A percentile compares a stretch with the other conserved stretches of the same genome.
Evolutionary conservation across 2,113 vertebrate species (phyloP).

Genomic region (Cettia cetti): DNA sequence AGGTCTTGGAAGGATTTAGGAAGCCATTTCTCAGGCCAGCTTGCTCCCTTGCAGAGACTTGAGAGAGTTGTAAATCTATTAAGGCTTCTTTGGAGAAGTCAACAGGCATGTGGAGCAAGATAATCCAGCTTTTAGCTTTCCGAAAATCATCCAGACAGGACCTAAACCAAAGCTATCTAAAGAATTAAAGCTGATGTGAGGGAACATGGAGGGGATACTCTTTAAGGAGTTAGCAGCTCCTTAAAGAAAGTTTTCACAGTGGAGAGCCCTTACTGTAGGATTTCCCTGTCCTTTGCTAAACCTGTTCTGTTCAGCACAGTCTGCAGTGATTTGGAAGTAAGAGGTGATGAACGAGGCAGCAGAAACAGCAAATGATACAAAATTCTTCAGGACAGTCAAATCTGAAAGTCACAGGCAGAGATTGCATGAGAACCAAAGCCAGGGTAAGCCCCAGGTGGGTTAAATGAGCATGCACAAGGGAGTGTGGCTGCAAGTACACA

Average conservation of each 20-base stretch:
- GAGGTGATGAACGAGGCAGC: not conserved
- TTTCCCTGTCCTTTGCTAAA: not conserved
- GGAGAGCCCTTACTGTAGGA: not conserved
- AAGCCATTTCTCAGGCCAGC: constrained; percentile 2
- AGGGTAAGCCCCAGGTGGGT: not conserved
- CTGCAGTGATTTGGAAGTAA: not conserved
- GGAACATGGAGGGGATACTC: not conserved
- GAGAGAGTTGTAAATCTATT: constrained; percentile 1
- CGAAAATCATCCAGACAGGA: not conserved
- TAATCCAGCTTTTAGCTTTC: constrained; percentile 6
- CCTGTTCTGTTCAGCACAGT: not conserved
- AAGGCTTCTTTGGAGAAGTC: constrained; percentile 15
- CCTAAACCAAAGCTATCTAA: not conserved
- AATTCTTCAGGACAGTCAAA: constrained; percentile 23
- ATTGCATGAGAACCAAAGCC: not conserved
- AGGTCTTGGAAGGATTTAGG: constrained; percentile 21
- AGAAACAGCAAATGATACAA: not conserved
- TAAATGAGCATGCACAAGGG: not conserved
- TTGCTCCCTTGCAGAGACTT: not conserved
- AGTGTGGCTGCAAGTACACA: constrained; percentile 6
- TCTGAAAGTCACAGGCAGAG: not conserved
- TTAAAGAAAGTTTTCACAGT: not conserved
- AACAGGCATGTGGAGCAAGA: not conserved
- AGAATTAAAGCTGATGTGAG: not conserved
- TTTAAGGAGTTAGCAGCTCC: not conserved